Conservation (phyloP, 2,797 vertebrate genomes). For the Cichlasoma orientale region DNA sequence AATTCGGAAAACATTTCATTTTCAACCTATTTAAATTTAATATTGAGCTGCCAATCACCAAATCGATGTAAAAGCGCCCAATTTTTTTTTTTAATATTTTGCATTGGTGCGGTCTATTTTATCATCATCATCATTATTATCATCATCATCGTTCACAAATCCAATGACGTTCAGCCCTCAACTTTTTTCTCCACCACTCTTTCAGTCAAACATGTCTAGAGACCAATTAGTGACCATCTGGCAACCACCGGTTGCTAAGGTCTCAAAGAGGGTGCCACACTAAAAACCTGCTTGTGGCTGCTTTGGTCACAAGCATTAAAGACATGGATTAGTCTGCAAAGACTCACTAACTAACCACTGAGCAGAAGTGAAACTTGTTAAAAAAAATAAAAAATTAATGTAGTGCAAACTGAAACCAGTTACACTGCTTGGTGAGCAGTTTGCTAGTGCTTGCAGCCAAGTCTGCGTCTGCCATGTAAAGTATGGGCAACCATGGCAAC, state of each 20-base stretch:
- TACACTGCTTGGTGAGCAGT: background rate
- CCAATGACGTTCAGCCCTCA: background rate
- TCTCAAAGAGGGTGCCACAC: background rate
- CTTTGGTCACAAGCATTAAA: background rate
- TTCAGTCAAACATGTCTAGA: background rate
- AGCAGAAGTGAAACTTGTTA: too few species aligned
- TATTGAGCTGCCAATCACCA: background rate
- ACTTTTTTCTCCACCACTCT: rapidly evolving
- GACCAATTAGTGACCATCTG: background rate
- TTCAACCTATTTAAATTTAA: background rate
- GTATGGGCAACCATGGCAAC: too few species aligned
- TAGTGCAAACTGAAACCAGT: background rate
- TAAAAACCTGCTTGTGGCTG: background rate
- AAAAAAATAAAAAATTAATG: too few species aligned
- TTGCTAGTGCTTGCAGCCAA: background rate
- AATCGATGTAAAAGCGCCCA: background rate
- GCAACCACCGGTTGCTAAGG: background rate
- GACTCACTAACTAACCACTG: background rate
- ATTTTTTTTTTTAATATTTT: too few species aligned
- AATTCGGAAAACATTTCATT: background rate
- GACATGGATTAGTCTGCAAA: background rate
- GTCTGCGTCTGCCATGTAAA: background rate
- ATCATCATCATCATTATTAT: too few species aligned
- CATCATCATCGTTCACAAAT: background rate
- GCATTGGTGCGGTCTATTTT: rapidly evolving